These are phyloP conservation scores for Diplosoma virens DNA, from an alignment of 23 tunicate genomes.

Conservation along the genomic window DNA sequence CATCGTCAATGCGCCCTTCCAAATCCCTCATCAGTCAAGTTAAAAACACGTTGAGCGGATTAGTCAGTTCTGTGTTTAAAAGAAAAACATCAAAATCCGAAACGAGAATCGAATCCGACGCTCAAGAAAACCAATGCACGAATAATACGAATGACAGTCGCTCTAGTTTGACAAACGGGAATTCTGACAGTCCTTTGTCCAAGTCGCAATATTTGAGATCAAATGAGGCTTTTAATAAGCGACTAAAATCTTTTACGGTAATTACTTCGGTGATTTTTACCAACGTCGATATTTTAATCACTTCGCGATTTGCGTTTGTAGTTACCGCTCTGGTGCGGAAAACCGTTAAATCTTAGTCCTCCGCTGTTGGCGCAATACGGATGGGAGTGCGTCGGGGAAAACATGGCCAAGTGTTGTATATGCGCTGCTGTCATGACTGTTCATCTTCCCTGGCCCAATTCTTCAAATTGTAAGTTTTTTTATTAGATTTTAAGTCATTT, in stretches of 20 bases:
- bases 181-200: no score
- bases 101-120: neutral
- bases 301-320: neutral
- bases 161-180: no score
- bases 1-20: constrained; percentile 49
- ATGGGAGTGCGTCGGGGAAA: constrained; percentile 77
- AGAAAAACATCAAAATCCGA: neutral
- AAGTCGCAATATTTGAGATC: constrained; percentile 18
- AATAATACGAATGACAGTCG: no score
- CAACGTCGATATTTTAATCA: neutral
- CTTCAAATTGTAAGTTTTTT: constrained; percentile 54
- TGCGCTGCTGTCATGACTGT: constrained; percentile 55
- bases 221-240: constrained; percentile 27
- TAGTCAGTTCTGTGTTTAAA: constrained; percentile 34
- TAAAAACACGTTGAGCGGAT: constrained; percentile 31
- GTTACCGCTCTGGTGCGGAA: constrained; percentile 66
- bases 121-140: no score
- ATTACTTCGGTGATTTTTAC: no score
- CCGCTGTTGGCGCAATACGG: constrained; percentile 76
- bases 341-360: constrained; percentile 72
- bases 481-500: neutral
- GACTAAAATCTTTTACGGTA: constrained; percentile 59
- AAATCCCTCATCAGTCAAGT: constrained; percentile 57
- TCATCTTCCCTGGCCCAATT: constrained; percentile 57
- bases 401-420: constrained; percentile 54